These are phyloP conservation scores for Orthonyx spaldingii DNA, from an alignment of 2,113 vertebrate genomes.

Conservation along the genomic window DNA sequence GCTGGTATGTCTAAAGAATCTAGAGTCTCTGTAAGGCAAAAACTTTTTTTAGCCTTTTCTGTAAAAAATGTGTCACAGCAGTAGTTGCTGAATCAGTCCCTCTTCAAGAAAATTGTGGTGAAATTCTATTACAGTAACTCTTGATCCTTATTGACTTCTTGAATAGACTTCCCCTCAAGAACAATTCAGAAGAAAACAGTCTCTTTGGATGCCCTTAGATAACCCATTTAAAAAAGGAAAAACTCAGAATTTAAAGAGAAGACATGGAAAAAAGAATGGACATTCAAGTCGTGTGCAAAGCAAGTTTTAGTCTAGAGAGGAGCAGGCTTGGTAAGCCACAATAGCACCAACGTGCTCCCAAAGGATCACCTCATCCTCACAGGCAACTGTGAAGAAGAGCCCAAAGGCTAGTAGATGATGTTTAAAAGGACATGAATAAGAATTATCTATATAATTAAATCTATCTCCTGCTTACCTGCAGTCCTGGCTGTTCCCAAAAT, in stretches of 20 bases:
- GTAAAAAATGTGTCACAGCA: neutral
- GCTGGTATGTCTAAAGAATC: neutral
- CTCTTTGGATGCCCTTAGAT: neutral
- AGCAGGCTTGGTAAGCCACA: neutral
- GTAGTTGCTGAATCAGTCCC: neutral
- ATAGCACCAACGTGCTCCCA: neutral
- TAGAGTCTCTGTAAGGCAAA: neutral
- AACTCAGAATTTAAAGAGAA: neutral
- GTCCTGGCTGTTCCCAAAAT: conserved; percentile 98
- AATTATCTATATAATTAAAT: neutral
- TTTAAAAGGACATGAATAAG: neutral
- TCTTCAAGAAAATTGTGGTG: neutral
- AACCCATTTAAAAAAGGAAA: neutral
- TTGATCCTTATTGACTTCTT: neutral
- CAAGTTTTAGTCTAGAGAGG: neutral
- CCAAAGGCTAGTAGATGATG: neutral
- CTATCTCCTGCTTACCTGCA: conserved; percentile 80
- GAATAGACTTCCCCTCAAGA: neutral
- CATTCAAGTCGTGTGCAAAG: neutral
- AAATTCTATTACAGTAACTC: neutral
- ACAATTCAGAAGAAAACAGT: neutral
- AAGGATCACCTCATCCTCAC: neutral
- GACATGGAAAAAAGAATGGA: neutral
- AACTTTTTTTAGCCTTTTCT: neutral
- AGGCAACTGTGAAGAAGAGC: neutral